A percentile compares a stretch with the other conserved stretches of the same genome.
Evolutionary conservation across 2,888 invertebrate genomes (phyloP).

Genomic region (Leptopterna dolabrata): DNA sequence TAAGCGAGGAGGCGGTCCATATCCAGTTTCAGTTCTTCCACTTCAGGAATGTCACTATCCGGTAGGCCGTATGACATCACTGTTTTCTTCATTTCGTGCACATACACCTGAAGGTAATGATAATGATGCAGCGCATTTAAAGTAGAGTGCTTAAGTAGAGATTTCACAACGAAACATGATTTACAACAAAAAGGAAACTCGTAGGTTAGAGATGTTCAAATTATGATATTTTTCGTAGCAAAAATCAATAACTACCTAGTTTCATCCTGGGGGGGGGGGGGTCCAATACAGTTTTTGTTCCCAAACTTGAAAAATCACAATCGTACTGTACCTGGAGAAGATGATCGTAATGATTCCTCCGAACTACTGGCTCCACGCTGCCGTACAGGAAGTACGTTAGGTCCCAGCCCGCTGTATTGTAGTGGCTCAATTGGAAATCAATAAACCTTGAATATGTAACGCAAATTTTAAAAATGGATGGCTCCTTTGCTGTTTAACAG

Average conservation of each 20-base stretch:
- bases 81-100: constrained; percentile 36
- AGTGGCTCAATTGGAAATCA: constrained; percentile 49
- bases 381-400: constrained; percentile 32
- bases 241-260: no score
- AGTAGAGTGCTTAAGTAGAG: no score
- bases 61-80: not conserved
- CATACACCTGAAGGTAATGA: constrained; percentile 2
- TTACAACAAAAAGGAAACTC: not conserved
- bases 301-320: no score
- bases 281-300: no score
- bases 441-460: constrained; percentile 36
- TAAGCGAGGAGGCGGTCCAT: not conserved
- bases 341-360: constrained; percentile 16
- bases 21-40: constrained; percentile 18
- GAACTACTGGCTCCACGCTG: constrained; percentile 14
- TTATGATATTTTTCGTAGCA: no score
- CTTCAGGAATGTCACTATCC: not conserved
- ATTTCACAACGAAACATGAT: no score
- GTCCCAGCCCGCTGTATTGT: constrained; percentile 45
- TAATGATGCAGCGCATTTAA: not conserved
- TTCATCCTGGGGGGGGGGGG: no score
- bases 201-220: no score
- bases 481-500: no score
- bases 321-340: not conserved
- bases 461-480: no score